Base-by-base conservation (phyloP, 2,797 vertebrate genomes). In the Yasuhikotakia modesta region DNA sequence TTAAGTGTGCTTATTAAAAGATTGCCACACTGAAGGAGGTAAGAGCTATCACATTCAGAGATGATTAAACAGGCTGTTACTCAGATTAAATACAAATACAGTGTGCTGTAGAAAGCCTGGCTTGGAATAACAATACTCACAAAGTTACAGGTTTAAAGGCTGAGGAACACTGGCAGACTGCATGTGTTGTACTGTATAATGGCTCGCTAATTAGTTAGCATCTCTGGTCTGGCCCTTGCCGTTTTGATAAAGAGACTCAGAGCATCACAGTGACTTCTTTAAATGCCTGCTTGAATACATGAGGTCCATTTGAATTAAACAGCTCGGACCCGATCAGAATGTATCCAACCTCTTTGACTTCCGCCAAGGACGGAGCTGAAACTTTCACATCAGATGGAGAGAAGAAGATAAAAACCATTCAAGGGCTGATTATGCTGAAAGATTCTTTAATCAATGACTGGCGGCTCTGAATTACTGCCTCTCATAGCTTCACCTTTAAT, bases 391-490 rank as follows among this genome's bases (percentile, higher is more conserved):
- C 3, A 21, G 74, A 76, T 1, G n/a, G 73, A 68, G n/a, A 58
- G n/a, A 68, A 68, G 0, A 0, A 46, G 39, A 57, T 52, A 22
- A 39, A 70, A 65, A 50, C 39, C 57, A 73, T 79, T 79, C 78
- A 77, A 46, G 5, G 27, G 19, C 35, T 67, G 73, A 82, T 79
- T 79, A 79, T 75, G 70, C 69, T 69, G 45, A 76, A 68, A 45
- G n/a, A 69, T 66, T 21, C 22, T 61, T 73, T 73, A 24, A 76
- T 76, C 24, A 7, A 76, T 58, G 64, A 60, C 64, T 48, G 48
- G 64, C n/a, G 24, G 58, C 63, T 67, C 39, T 30, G 63, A 67
- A 57, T 58, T 68, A 22, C 14, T 55, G 35, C 53, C n/a, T 45
- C 35, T 76, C n/a, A 55, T 27, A 48, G 21, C n/a, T 55, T 32